Conservation (phyloP, 2,888 invertebrate genomes). For the Agrotis ipsilon region DNA sequence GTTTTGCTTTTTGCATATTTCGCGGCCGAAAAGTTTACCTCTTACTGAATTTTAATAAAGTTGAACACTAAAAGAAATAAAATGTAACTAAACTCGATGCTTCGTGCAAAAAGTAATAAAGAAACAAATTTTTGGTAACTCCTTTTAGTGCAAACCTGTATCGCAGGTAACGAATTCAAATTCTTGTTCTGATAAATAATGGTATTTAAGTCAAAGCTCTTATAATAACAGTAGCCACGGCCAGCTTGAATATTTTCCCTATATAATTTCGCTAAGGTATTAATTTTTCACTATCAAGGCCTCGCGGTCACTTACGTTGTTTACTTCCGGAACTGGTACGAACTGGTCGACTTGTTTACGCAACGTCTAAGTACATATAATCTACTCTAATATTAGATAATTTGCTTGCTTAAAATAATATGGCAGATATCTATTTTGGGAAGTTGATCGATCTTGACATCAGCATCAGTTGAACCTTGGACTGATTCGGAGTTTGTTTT, state of each 20-base stretch:
- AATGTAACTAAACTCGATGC: background rate
- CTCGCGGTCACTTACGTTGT: conserved; percentile 35
- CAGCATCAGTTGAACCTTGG: conserved; percentile 2
- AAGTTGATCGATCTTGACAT: conserved; percentile 7
- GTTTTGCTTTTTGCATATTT: background rate
- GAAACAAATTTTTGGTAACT: background rate
- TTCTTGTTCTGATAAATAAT: conserved; percentile 18
- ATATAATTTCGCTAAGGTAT: conserved; percentile 33
- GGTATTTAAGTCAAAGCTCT: conserved; percentile 11
- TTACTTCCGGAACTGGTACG: conserved; percentile 65
- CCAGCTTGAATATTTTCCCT: conserved; percentile 27
- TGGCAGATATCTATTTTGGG: conserved; percentile 15
- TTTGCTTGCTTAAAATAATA: conserved; percentile 47
- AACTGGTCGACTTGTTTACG: conserved; percentile 63
- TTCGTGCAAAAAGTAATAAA: background rate
- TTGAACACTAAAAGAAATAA: background rate
- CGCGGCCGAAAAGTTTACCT: background rate
- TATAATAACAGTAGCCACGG: conserved; percentile 37
- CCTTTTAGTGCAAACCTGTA: background rate
- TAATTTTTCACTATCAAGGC: conserved; percentile 67
- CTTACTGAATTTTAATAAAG: background rate
- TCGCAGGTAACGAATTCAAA: conserved; percentile 6
- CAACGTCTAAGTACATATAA: conserved; percentile 28
- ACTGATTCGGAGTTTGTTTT: background rate
- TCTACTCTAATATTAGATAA: conserved; percentile 54